Evolutionary conservation across 2,113 vertebrate genomes (phyloP).

Genomic region (Microtus montanus): DNA sequence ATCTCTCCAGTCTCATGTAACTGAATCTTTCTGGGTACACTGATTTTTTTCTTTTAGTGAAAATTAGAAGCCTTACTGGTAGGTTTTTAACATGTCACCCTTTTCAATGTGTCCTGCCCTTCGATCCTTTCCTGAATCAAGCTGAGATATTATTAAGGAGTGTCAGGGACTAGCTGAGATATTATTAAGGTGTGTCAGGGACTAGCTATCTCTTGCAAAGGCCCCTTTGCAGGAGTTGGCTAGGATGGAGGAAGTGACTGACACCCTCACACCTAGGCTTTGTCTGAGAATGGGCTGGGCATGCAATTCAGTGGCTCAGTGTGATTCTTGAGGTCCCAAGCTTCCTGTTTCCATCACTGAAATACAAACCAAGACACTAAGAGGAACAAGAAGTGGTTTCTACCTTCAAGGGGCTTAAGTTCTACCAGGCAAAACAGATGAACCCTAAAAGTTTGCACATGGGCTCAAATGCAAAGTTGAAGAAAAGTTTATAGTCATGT

Average conservation of each 20-base stretch:
- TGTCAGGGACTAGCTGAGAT: background rate
- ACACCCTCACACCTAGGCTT: background rate
- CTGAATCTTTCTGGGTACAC: background rate
- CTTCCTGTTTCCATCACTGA: background rate
- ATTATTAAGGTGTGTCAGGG: background rate
- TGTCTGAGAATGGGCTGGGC: background rate
- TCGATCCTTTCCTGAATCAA: slow-evolving; percentile 9
- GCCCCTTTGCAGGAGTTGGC: background rate
- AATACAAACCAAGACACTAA: background rate
- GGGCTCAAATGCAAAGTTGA: background rate
- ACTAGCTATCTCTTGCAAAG: background rate
- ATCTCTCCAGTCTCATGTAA: background rate
- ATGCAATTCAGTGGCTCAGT: background rate
- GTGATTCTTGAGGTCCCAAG: background rate
- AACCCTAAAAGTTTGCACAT: background rate
- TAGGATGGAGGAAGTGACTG: background rate
- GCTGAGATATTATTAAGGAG: background rate
- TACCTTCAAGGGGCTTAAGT: background rate
- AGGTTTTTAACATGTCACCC: slow-evolving; percentile 3
- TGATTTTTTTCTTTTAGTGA: slow-evolving; percentile 4
- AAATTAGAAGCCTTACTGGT: slow-evolving; percentile 29
- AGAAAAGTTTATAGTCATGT: background rate
- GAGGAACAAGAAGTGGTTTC: background rate
- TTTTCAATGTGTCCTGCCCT: background rate
- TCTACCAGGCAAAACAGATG: background rate